A percentile compares a stretch with the other conserved stretches of the same genome.
Conservation (phyloP, 92 coral and sea anemone species). For the Epizoanthus fatuus region DNA sequence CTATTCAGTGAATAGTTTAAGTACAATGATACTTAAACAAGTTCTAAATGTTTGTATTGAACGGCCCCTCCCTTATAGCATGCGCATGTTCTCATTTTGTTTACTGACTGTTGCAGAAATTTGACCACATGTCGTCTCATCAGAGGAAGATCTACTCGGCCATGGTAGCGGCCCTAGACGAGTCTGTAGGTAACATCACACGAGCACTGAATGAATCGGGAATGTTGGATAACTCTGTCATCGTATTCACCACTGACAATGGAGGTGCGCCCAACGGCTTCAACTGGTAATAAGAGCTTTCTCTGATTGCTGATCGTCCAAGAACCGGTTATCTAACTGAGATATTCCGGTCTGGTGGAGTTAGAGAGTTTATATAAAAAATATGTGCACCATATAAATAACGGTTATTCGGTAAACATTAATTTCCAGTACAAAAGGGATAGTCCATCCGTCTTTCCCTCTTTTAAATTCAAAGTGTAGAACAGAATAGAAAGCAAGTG, state of each 20-base stretch:
- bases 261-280: conserved; percentile 99
- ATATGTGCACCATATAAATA: no score
- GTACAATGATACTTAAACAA: not conserved
- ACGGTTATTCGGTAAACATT: no score
- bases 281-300: conserved; percentile 73
- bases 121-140: conserved; percentile 66
- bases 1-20: no score
- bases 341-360: no score
- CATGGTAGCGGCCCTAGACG: conserved; percentile 93
- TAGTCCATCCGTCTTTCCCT: no score
- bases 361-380: no score
- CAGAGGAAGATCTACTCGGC: conserved; percentile 87
- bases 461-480: no score
- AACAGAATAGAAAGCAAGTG: no score
- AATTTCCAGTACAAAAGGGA: no score
- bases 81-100: not conserved
- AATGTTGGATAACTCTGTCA: conserved; percentile 89
- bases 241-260: conserved; percentile 96
- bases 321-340: not conserved
- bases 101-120: conserved; percentile 65
- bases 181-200: conserved; percentile 91
- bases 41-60: no score
- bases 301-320: not conserved
- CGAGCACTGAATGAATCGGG: conserved; percentile 82
- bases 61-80: no score